A percentile compares a stretch with the other conserved stretches of the same genome.
Conservation (phyloP, 2,797 vertebrate species). For the Sibirionetta formosa region DNA sequence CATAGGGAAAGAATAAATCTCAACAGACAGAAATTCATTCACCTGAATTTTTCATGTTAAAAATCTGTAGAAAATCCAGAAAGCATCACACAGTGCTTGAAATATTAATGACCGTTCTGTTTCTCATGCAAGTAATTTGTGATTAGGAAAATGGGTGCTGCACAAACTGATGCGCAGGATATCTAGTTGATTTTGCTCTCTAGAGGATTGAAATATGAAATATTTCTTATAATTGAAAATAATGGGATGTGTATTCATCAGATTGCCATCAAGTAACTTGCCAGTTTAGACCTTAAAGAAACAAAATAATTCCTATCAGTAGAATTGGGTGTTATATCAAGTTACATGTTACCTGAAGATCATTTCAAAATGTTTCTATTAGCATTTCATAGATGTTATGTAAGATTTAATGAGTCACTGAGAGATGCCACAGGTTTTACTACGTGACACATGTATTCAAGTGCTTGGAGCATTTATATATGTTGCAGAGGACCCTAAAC, state of each 20-base stretch:
- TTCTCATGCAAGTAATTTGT: not conserved
- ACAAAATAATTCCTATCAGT: not conserved
- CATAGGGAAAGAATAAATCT: conserved; percentile 14
- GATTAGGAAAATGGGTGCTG: not conserved
- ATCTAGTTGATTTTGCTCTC: not conserved
- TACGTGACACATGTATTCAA: accelerated
- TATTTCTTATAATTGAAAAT: not conserved
- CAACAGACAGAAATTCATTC: not conserved
- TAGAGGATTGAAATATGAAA: not conserved
- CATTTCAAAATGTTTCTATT: not conserved
- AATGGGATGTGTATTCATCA: not conserved
- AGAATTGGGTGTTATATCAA: not conserved
- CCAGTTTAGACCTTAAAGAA: not conserved
- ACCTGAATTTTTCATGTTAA: conserved; percentile 4
- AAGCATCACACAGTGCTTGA: not conserved
- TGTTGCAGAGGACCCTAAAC: not conserved
- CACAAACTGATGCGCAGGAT: not conserved
- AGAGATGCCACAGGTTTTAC: not conserved
- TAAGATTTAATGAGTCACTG: not conserved
- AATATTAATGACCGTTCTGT: not conserved
- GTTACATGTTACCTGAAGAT: not conserved
- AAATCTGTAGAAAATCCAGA: not conserved
- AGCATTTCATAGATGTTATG: accelerated
- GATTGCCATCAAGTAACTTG: not conserved
- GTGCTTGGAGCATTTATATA: not conserved